Base-by-base conservation (phyloP, 2,888 invertebrate genomes). In the Merodon equestris region DNA sequence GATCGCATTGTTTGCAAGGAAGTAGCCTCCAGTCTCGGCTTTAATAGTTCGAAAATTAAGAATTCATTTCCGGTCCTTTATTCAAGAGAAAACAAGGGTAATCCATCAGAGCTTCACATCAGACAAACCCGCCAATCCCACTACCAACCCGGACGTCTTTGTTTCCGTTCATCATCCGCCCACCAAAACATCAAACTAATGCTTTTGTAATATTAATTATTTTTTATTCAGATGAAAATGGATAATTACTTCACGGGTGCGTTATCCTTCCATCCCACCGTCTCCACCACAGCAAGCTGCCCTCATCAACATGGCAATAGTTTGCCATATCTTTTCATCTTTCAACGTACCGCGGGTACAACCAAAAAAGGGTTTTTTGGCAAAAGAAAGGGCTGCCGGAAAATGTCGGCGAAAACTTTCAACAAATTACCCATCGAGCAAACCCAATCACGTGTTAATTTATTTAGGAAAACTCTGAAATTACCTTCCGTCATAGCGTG, bases 381-480 rank as follows among this genome's bases (percentile, higher is more conserved):
- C 54, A 70, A 54, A 34, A 4, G 27, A 27, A 27, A 27, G 27
- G 27, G 60, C 61, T 61, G 61, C 61, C 79, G 73, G 63, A 73
- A 58, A 79, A 58, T 54, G 40, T 40, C 53, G 70, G 75, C 40
- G 64, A 53, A 63, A 67, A 72, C 60, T 74, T 79, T 60, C 45
- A 73, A 74, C 68, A 79, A 79, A 79, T 68, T 79, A 74, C 64
- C 68, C 79, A 79, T 79, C 73, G 63, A 64, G 74, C 42, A 67
- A 74, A 64, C 74, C 50, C 63, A 70, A 79, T 70, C 68, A 79
- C 74, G 68, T 79, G 79, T 74, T 79, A 79, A 79, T 79, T 70
- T 79, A 79, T 79, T 79, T 79, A 74, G 68, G 68, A 51, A 66
- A 77, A 64, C 58, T 68, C 63, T 58, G 63, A 67, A 72, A 68